Evolutionary conservation across 2,797 vertebrate genomes (phyloP).

Genomic region (Crenichthys baileyi): DNA sequence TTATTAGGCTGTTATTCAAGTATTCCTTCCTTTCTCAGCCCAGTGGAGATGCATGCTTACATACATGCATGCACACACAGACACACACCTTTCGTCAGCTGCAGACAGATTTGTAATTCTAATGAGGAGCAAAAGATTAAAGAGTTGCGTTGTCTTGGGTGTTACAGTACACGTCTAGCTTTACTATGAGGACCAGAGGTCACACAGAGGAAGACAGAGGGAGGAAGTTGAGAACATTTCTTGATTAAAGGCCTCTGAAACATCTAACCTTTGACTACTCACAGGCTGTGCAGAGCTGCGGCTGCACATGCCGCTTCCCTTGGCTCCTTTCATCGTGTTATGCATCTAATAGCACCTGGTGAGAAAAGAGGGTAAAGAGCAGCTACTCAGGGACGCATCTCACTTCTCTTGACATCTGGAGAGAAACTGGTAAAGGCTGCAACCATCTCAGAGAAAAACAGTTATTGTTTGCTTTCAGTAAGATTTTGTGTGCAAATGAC

Average conservation of each 20-base stretch:
- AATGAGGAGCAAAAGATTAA: conserved; percentile 83
- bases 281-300: conserved; percentile 47
- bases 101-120: conserved; percentile 81
- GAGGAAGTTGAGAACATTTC: conserved; percentile 81
- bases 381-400: conserved; percentile 40
- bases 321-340: conserved; percentile 28
- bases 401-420: conserved; percentile 57
- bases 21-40: conserved; percentile 71
- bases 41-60: conserved; percentile 50
- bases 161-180: conserved; percentile 80
- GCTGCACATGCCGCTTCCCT: conserved; percentile 46
- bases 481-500: conserved; percentile 50
- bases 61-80: conserved; percentile 41
- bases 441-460: conserved; percentile 46
- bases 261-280: conserved; percentile 82
- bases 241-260: conserved; percentile 84
- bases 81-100: conserved; percentile 63
- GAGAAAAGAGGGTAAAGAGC: conserved; percentile 36
- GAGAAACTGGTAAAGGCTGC: conserved; percentile 56
- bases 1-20: conserved; percentile 84
- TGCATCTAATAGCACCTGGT: conserved; percentile 53
- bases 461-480: conserved; percentile 50
- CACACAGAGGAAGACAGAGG: conserved; percentile 71
- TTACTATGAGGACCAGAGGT: conserved; percentile 74
- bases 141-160: conserved; percentile 71